Evolutionary conservation across 2,113 vertebrate genomes (phyloP).

Genomic region (Petrocephalus microphthalmus): DNA sequence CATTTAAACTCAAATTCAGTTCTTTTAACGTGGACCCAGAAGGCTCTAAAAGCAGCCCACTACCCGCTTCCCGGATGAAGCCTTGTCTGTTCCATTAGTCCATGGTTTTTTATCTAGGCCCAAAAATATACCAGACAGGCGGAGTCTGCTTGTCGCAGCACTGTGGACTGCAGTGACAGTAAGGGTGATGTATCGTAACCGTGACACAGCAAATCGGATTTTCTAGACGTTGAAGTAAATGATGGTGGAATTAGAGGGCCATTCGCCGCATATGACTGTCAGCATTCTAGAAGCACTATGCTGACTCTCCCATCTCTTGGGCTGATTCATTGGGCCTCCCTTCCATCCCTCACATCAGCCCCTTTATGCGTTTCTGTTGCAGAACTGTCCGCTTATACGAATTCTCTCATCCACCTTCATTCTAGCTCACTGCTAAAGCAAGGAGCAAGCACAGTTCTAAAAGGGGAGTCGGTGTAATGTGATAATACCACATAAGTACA

Average conservation of each 20-base stretch:
- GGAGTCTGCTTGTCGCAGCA: constrained; percentile 5
- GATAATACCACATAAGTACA: not conserved
- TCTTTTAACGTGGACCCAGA: not conserved
- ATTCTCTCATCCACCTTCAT: not conserved
- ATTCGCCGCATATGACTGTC: constrained; percentile 30
- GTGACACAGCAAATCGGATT: constrained; percentile 51
- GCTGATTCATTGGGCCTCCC: constrained; percentile 45
- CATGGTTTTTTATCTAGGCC: not conserved
- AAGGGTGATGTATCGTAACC: constrained; percentile 46
- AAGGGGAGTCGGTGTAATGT: not conserved
- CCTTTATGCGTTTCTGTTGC: constrained; percentile 31
- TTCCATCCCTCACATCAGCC: constrained; percentile 33
- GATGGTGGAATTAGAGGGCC: constrained; percentile 47
- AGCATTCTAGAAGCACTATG: constrained; percentile 20
- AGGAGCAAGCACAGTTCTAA: not conserved
- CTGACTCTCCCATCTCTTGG: not conserved
- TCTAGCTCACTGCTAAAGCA: not conserved
- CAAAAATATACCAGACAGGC: not conserved
- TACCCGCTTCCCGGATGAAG: not conserved
- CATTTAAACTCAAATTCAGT: no score
- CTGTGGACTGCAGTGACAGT: constrained; percentile 29
- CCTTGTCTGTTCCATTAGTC: not conserved
- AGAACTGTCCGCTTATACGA: constrained; percentile 9
- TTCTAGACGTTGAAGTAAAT: constrained; percentile 46
- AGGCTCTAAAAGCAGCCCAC: not conserved